Conservation (phyloP, 2,797 vertebrate genomes). For the Paratrypauchen microcephalus region DNA sequence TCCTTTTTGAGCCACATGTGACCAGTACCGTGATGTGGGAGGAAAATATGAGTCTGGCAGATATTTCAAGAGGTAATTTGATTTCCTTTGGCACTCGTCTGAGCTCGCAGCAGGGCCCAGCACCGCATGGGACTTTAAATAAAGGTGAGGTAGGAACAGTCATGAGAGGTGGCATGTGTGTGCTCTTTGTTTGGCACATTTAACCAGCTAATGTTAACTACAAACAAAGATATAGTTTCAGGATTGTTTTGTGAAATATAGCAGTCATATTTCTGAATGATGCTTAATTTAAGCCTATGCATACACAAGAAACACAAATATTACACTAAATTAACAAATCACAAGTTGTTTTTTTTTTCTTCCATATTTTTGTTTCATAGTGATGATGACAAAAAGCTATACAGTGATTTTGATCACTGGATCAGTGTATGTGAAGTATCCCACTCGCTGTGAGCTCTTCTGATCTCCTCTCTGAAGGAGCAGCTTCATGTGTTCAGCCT, state of each 20-base stretch:
- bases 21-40: constrained; percentile 39
- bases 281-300: not conserved
- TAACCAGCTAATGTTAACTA: constrained; percentile 3
- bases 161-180: constrained; percentile 32
- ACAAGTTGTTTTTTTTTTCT: too few relatives aligned
- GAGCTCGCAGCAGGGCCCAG: constrained; percentile 33
- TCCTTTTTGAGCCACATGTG: constrained; percentile 47
- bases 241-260: not conserved
- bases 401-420: constrained; percentile 16
- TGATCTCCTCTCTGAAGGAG: constrained; percentile 52
- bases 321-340: not conserved
- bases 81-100: constrained; percentile 49
- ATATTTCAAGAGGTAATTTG: constrained; percentile 40
- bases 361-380: too few relatives aligned
- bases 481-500: constrained; percentile 52
- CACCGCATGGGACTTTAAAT: constrained; percentile 36
- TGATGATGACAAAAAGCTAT: not conserved
- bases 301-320: not conserved
- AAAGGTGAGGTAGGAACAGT: constrained; percentile 37
- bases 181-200: constrained; percentile 2
- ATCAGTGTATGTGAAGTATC: constrained; percentile 27
- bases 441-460: constrained; percentile 30
- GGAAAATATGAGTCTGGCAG: constrained; percentile 42
- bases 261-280: not conserved
- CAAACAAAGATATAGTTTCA: not conserved